Evolutionary conservation across 2,113 vertebrate genomes (phyloP), one percentile per base, ranked within the genome.

Genomic region (Peucedramus taeniatus): DNA sequence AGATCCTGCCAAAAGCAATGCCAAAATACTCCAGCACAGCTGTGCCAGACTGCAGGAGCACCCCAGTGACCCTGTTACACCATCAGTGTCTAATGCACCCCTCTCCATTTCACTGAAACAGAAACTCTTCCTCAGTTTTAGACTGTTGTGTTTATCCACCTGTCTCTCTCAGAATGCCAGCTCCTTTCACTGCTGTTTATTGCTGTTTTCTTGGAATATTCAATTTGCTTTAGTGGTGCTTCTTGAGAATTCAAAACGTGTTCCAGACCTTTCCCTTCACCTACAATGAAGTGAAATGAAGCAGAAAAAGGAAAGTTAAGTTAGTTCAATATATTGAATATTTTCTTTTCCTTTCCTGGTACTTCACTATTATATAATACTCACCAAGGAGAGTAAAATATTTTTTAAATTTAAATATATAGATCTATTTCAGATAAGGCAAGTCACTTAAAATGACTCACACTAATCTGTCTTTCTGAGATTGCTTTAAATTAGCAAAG

Each of bases 91-190:
- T 22, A 40, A 83, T 4, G 37, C 7, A 31, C 13, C 22, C 37
- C 53, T 27, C 61, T 21, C 7, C 3, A 7, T 24, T n/a, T 28
- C 60, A 82, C 8, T 22, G 49, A 65, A 77, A 49, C 39, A 49
- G 68, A 88, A 50, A 44, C 17, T 17, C 10, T 3, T 24, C 47
- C 50, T 44, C 33, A 21, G 0, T 15, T 86, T 88, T 81, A 51
- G 64, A 30, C 11, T 37, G 14, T 28, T 65, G 47, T 3, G n/a
- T 77, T 53, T 84, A 71, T 35, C 97, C 97, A 99, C 99, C 98
- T 98, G 95, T 97, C 91, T 94, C 49, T 96, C 75, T 97, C 97
- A 44, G 97, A 86, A 93, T 77, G 65, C 96, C 77, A 96, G 81
- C 54, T 94, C 44, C 56, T 45, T 93, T 97, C 98, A 96, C 90